Evolutionary conservation across 37 sponge, comb jelly and placozoan genomes (phyloP), one percentile per base, ranked within the genome.

Genomic region (Halichondria panicea): DNA sequence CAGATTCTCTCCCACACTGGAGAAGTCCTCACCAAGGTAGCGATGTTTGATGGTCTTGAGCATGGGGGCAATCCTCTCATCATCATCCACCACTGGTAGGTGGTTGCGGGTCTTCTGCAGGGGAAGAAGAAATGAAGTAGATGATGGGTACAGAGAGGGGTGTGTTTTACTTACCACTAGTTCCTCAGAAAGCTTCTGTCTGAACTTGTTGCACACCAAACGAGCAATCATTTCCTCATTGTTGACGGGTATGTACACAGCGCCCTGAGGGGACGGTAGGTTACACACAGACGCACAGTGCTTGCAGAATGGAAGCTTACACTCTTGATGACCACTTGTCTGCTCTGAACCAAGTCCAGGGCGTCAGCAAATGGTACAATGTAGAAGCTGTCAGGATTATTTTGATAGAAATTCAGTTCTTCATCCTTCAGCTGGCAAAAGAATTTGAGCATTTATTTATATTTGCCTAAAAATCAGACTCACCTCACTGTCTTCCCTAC

Each of bases 31-130:
- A 4, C 89, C 89, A 54, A 77, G 58, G 46, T 88, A 88, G 40
- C 68, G 70, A 70, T 88, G 28, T 77, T 78, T 79, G 48, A 89
- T 60, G 19, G 46, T 72, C 76, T 84, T 89, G 41, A 89, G 59
- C 18, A 89, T 44, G 12, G 79, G 80, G 25, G 76, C 44, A 3
- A 89, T 74, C 43, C 96, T 60, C 61, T 95, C 93, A 68, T 95
- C 96, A 34, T 95, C 90, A 40, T 89, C 90, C 27, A 95, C 68
- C n/a, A 74, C 65, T 31, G 79, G 73, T 30, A 95, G 83, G 25
- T 86, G 62, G 31, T 86, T 76, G 5, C 86, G 79, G 0, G 93
- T 77, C 45, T 69, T 75, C 93, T 84, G 31, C n/a, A 25, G 36
- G 70, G 43, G 3, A 21, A n/a, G 18, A 2, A 8, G 39, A 25